Base-by-base conservation (phyloP, 2,797 vertebrate genomes). In the Squalus acanthias region DNA sequence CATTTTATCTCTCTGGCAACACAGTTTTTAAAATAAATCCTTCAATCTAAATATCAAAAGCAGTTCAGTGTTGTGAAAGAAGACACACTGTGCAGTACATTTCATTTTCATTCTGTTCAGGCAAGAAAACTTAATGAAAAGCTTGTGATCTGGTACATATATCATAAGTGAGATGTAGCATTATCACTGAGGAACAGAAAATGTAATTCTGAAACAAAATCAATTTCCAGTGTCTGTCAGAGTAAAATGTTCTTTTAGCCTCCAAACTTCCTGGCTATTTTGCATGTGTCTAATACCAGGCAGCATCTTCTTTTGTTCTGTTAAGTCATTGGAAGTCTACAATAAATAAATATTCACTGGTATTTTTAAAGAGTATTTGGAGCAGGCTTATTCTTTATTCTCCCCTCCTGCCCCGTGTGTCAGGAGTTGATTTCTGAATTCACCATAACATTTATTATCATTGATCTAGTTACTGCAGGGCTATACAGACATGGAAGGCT, bases 141-240 rank as follows among this genome's bases (percentile, higher is more conserved):
- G 63, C 63, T 67, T 93, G 17, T 69, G 89, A 65, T 65, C 57
- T 33, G 29, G 63, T 93, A 39, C 9, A 39, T 67, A 46, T 46
- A 93, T 69, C 46, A 93, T 67, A 93, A 93, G n/a, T 93, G 63
- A 69, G 65, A 79, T 33, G 89, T 65, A 67, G 74, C 2, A 72
- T 96, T 96, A 96, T 96, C 96, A 91, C 50, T 29, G 69, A 89
- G 76, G 33, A 96, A 53, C 96, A 96, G 88, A 65, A 60, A 92
- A 96, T 95, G 92, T 91, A 53, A 10, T 7, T 67, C 70, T 95
- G 60, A 96, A 88, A 74, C 93, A 63, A 74, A 94, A 87, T 87
- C 63, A 29, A 63, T 79, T 96, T 76, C 29, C 96, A 50, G 63
- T 96, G 67, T 39, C 65, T 67, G 17, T 69, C 9, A 10, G 82